Evolutionary conservation across 2,888 invertebrate species (phyloP).

Genomic region (Chaetogeoica ovagalla): DNA sequence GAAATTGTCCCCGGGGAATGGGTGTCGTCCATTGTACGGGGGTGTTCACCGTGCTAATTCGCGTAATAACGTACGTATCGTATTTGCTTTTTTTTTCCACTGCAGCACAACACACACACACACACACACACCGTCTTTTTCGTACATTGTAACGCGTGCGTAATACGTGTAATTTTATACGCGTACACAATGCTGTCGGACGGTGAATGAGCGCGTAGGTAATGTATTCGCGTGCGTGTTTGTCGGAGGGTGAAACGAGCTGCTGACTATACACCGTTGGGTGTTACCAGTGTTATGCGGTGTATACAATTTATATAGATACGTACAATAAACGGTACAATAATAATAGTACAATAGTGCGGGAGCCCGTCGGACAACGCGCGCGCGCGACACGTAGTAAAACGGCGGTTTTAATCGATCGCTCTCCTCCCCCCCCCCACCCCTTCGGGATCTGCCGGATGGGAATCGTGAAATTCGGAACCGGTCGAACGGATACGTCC

Average conservation of each 20-base stretch:
- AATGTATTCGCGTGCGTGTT: background rate
- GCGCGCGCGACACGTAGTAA: background rate
- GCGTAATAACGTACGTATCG: conserved; percentile 37
- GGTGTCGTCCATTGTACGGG: background rate
- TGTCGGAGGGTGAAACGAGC: conserved; percentile 1
- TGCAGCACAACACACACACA: conserved; percentile 1
- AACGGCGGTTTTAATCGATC: background rate
- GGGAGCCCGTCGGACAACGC: background rate
- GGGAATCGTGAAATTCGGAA: too few species aligned
- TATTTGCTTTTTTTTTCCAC: conserved; percentile 39
- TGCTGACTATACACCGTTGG: too few species aligned
- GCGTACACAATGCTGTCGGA: conserved; percentile 10
- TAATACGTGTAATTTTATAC: conserved; percentile 25
- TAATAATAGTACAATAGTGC: too few species aligned
- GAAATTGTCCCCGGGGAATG: too few species aligned
- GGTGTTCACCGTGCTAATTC: conserved; percentile 46
- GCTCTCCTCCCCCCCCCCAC: too few species aligned
- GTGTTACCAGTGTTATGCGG: background rate
- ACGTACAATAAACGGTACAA: too few species aligned
- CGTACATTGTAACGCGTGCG: background rate
- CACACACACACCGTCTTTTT: background rate
- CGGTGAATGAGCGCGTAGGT: background rate
- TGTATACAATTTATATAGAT: too few species aligned
- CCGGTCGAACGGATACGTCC: too few species aligned
- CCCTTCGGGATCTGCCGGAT: too few species aligned